A percentile compares a stretch with the other conserved stretches of the same genome.
These are phyloP conservation scores for Pluvianellus socialis DNA, from an alignment of 2,113 vertebrate species.

Conservation along the genomic window DNA sequence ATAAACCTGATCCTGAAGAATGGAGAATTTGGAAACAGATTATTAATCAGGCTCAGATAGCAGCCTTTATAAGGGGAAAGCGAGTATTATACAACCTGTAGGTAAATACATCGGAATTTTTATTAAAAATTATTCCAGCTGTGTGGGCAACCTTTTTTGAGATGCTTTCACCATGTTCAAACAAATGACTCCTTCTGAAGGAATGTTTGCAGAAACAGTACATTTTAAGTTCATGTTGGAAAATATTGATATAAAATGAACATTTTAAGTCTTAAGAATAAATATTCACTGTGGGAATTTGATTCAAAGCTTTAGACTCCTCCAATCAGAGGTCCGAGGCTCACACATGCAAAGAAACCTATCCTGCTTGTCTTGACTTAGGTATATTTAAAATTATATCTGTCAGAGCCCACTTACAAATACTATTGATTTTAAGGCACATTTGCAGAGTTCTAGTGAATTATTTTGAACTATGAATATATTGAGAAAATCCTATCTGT, in stretches of 20 bases:
- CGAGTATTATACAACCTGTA: neutral
- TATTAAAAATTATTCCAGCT: slow-evolving; percentile 9
- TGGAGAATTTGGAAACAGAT: neutral
- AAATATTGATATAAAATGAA: slow-evolving; percentile 6
- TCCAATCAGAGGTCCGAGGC: neutral
- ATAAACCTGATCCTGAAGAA: neutral
- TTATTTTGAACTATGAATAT: neutral
- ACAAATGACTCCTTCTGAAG: neutral
- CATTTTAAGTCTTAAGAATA: neutral
- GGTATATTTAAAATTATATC: neutral
- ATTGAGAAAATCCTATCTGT: neutral
- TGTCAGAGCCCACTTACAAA: neutral
- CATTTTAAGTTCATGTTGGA: neutral
- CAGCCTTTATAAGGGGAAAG: neutral
- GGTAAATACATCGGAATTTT: neutral
- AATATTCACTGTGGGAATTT: neutral
- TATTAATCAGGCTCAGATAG: neutral
- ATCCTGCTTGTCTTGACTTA: neutral
- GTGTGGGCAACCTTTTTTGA: neutral
- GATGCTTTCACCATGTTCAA: neutral
- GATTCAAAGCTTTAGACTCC: neutral
- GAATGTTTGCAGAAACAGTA: neutral
- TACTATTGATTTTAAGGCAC: neutral
- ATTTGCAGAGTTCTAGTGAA: neutral
- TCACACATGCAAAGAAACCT: neutral